Evolutionary conservation across 2,113 vertebrate species (phyloP).

Genomic region (Rhodinocichla rosea): DNA sequence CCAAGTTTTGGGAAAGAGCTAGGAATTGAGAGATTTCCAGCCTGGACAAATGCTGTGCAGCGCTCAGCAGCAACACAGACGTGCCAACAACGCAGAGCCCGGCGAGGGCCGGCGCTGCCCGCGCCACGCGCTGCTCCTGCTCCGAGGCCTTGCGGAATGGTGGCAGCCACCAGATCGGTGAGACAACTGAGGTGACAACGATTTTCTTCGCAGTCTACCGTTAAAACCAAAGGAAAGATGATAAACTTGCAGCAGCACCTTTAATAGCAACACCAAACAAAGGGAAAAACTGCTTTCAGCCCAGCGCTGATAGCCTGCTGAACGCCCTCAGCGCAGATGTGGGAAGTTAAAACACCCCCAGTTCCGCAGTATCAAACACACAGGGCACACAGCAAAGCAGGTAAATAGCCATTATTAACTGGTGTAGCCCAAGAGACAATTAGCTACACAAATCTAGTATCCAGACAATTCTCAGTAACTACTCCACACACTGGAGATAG

Average conservation of each 20-base stretch:
- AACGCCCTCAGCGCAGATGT: fast-evolving
- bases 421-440: neutral
- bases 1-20: neutral
- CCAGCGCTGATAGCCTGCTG: neutral
- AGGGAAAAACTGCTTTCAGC: neutral
- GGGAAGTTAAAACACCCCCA: neutral
- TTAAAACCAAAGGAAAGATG: neutral
- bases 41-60: fast-evolving
- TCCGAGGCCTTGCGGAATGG: fast-evolving
- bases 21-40: neutral
- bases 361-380: neutral
- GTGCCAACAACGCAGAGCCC: fast-evolving
- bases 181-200: fast-evolving
- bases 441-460: neutral
- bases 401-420: neutral
- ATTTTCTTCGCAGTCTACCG: neutral
- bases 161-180: neutral
- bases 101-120: fast-evolving
- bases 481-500: neutral
- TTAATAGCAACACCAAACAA: neutral
- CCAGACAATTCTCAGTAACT: neutral
- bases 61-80: fast-evolving
- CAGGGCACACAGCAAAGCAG: neutral
- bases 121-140: fast-evolving
- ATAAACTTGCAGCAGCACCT: neutral